Conservation (phyloP, 2,888 invertebrate species). For the Acrocyrtus sp. region DNA sequence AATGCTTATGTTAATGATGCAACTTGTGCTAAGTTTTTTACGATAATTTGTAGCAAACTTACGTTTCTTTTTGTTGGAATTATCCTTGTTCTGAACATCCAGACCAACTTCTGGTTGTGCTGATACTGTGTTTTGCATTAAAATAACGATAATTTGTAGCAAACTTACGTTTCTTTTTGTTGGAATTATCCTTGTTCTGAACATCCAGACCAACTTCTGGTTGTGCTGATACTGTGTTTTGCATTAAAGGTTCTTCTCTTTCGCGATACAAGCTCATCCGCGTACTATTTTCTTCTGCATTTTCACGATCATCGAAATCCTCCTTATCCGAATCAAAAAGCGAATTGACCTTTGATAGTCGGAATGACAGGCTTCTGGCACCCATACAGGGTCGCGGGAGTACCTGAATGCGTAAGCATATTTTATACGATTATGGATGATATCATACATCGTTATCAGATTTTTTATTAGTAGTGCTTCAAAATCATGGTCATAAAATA, state of each 20-base stretch:
- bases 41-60: background rate
- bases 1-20: no score
- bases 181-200: slow-evolving; percentile 18
- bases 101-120: background rate
- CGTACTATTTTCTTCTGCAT: no score
- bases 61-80: slow-evolving; percentile 3
- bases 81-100: slow-evolving; percentile 21
- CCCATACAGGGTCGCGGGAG: slow-evolving; percentile 31
- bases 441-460: no score
- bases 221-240: background rate
- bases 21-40: background rate
- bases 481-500: no score
- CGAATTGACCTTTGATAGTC: slow-evolving; percentile 56
- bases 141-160: background rate
- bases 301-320: background rate
- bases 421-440: no score
- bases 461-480: no score
- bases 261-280: background rate
- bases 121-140: background rate
- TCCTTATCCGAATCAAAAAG: slow-evolving; percentile 38
- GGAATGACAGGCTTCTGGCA: slow-evolving; percentile 53
- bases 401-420: slow-evolving; percentile 3
- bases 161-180: slow-evolving; percentile 2
- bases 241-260: background rate
- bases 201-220: background rate